Conservation (phyloP, 2,888 invertebrate genomes). For the Ennomos erosarius region DNA sequence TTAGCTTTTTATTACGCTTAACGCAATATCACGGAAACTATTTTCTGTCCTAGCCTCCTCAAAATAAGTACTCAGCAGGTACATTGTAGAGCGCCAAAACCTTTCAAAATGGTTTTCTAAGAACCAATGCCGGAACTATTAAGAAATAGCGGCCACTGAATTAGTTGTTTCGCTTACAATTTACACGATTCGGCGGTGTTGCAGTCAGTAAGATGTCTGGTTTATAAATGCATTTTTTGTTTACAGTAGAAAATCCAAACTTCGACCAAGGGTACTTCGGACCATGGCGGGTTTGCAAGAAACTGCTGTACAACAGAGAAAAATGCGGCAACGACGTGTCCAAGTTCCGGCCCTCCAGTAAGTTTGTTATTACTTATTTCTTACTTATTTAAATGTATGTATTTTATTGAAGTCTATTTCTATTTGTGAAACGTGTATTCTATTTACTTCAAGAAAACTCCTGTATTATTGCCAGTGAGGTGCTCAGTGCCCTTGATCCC, state of each 20-base stretch:
- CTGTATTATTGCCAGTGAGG: too few relatives aligned
- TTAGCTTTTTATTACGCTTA: conserved; percentile 14
- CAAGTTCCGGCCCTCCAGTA: conserved; percentile 91
- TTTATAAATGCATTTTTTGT: conserved; percentile 44
- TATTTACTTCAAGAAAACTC: too few relatives aligned
- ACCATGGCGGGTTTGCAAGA: conserved; percentile 94
- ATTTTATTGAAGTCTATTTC: conserved; percentile 25
- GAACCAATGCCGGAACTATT: too few relatives aligned
- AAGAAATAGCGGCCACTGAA: too few relatives aligned
- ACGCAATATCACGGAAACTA: neutral
- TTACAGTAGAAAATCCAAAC: conserved; percentile 86
- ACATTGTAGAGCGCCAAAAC: too few relatives aligned
- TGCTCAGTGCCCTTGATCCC: conserved; percentile 57
- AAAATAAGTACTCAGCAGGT: neutral
- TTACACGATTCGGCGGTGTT: too few relatives aligned
- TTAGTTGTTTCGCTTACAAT: too few relatives aligned
- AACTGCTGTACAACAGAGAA: conserved; percentile 91
- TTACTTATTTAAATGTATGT: too few relatives aligned
- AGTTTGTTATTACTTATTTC: conserved; percentile 68
- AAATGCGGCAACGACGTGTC: conserved; percentile 92
- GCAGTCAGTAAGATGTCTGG: neutral
- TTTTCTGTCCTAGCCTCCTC: neutral
- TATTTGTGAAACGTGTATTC: neutral
- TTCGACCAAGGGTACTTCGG: conserved; percentile 94
- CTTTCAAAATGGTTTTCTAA: too few relatives aligned